Conservation (phyloP, 2,797 vertebrate species). For the Anguilla anguilla region DNA sequence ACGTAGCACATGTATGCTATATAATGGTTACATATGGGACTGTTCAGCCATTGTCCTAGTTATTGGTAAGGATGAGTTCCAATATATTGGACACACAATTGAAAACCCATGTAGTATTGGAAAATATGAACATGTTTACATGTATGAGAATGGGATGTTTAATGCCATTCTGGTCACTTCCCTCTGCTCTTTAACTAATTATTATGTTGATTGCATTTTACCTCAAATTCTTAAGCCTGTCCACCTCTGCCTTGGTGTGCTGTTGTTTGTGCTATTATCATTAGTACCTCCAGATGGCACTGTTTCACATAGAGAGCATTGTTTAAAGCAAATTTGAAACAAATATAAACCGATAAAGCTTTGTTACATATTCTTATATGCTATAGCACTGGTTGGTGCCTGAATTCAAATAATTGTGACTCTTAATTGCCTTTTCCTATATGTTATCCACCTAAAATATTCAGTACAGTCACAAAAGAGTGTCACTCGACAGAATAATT, state of each 20-base stretch:
- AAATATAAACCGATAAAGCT: not conserved
- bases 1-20: slow-evolving; percentile 33
- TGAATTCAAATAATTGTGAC: not conserved
- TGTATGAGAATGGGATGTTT: slow-evolving; percentile 13
- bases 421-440: not conserved
- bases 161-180: slow-evolving; percentile 13
- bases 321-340: not conserved
- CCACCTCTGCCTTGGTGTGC: not conserved
- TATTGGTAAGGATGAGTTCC: slow-evolving; percentile 24
- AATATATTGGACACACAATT: not conserved
- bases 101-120: slow-evolving; percentile 12
- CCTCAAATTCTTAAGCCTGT: not conserved
- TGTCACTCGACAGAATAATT: not conserved
- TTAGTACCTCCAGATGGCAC: slow-evolving; percentile 59
- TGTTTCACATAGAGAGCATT: slow-evolving; percentile 48
- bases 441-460: not conserved
- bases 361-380: not conserved
- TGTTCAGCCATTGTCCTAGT: slow-evolving; percentile 23
- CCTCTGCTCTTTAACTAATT: slow-evolving; percentile 7
- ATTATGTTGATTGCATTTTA: not conserved
- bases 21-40: slow-evolving; percentile 23
- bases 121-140: slow-evolving; percentile 10
- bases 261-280: slow-evolving; percentile 21
- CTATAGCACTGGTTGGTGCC: not conserved
- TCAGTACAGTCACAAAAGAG: not conserved